Base-by-base conservation (phyloP, 2,113 vertebrate genomes). In the Speoplatyrhinus poulsoni region DNA sequence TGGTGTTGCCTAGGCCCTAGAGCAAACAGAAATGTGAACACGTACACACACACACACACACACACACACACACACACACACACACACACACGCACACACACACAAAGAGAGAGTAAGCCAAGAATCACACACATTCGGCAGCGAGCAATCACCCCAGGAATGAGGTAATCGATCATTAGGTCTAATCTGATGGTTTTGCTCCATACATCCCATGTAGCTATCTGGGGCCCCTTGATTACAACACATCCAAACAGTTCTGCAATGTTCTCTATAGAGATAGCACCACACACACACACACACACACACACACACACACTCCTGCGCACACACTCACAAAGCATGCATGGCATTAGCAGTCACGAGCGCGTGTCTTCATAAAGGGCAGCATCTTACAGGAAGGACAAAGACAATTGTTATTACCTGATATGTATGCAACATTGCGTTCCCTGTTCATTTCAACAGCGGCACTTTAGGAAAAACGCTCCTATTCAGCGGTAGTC, bases 341-440 rank as follows among this genome's bases (percentile, higher is more conserved):
- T 26, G 19, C 13, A 33, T 54, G 52, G 11, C 10, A 12, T 67
- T 59, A 57, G 46, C 11, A 57, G 16, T 55, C 49, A 11, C 41
- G 7, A 16, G 12, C 61, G 46, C 19, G 53, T 71, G 33, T 60
- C 19, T 2, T 32, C 19, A 16, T 26, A 26, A 75, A 73, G 67
- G 56, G 76, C 76, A 66, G 6, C 17, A 26, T 9, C n/a, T 15
- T 0, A 55, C 3, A 49, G 33, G 47, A 50, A 76, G 54, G n/a
- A 60, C 69, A 70, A 16, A 65, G 33, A 2, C 46, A 69, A 70
- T 77, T 67, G 60, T 53, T 64, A 69, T 17, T 48, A 70, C 60
- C 56, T 46, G 72, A 41, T 60, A 32, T 32, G 60, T 58, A 46
- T 69, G 48, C 15, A 46, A 3, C 0, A 64, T 1, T 9, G 10